These are phyloP conservation scores for Phengaris alcon DNA, from an alignment of 2,888 invertebrate species.

Conservation along the genomic window DNA sequence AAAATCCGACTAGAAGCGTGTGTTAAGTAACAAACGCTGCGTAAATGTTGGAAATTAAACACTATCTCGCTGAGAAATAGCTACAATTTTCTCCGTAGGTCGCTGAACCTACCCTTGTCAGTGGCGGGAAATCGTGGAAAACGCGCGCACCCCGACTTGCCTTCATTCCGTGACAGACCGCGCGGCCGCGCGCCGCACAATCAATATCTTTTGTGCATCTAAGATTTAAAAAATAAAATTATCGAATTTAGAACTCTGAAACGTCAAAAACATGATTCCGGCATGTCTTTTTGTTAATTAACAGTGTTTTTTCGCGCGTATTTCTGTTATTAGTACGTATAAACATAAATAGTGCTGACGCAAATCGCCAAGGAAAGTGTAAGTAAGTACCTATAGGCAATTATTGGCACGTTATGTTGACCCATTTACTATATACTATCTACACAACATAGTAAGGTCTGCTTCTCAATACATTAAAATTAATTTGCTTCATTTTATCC, in stretches of 20 bases:
- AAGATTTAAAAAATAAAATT: slow-evolving; percentile 19
- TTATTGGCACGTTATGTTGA: slow-evolving; percentile 73
- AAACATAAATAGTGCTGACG: slow-evolving; percentile 54
- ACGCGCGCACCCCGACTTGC: slow-evolving; percentile 64
- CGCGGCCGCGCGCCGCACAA: slow-evolving; percentile 71
- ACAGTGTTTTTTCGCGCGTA: slow-evolving; percentile 33
- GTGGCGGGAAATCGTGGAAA: slow-evolving; percentile 67
- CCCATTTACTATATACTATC: slow-evolving; percentile 52
- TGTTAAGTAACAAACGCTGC: slow-evolving; percentile 19
- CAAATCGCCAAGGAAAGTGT: slow-evolving; percentile 52
- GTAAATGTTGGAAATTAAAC: slow-evolving; percentile 17
- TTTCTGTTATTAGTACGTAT: slow-evolving; percentile 26
- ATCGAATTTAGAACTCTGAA: not conserved
- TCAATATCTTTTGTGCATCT: slow-evolving; percentile 55
- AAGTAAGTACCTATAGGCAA: slow-evolving; percentile 68
- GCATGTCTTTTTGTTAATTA: slow-evolving; percentile 37
- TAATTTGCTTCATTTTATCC: not conserved
- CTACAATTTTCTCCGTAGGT: slow-evolving; percentile 29
- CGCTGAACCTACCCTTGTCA: slow-evolving; percentile 36
- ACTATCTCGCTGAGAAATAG: slow-evolving; percentile 31
- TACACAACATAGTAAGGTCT: not conserved
- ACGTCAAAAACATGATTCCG: slow-evolving; percentile 32
- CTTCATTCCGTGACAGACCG: slow-evolving; percentile 64
- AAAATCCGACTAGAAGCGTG: not conserved
- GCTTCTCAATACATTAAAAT: not conserved